phyloP scores from a whole-genome alignment of 2,888 invertebrate genomes.

The Chaetogeoica ovagalla region DNA sequence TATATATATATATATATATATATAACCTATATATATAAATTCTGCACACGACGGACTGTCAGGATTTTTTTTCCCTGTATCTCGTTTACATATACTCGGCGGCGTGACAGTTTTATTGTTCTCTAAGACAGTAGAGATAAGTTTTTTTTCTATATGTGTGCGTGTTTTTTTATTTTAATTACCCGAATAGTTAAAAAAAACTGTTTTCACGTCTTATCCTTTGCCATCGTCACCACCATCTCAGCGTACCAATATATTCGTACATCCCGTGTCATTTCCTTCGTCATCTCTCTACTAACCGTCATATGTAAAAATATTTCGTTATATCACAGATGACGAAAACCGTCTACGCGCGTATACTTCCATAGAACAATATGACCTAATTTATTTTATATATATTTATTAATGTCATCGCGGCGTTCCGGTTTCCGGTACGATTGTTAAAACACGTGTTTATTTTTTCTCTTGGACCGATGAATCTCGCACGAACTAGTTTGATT shows the following conservation, averaged over 20 bases:
- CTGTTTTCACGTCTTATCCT: background rate
- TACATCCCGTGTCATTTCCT: constrained; percentile 1
- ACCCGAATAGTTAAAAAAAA: constrained; percentile 15
- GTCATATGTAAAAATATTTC: background rate
- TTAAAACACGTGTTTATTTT: constrained; percentile 33
- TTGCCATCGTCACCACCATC: background rate
- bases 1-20: no score
- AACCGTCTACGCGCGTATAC: no score
- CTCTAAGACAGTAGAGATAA: background rate
- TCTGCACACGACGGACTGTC: constrained; percentile 32
- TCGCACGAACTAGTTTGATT: background rate
- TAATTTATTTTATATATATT: background rate
- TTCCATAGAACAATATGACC: background rate
- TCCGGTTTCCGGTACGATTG: constrained; percentile 44
- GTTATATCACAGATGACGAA: no score
- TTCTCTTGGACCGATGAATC: background rate
- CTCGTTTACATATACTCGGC: constrained; percentile 25
- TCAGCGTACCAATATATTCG: background rate
- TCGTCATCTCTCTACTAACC: background rate
- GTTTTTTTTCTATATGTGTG: background rate
- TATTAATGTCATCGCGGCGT: constrained; percentile 19
- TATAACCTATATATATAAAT: no score
- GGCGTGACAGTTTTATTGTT: constrained; percentile 45
- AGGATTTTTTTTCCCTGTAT: background rate
- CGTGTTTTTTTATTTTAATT: background rate